These are phyloP conservation scores for Lasioglossum vierecki DNA, from an alignment of 2,888 invertebrate species.

Conservation along the genomic window DNA sequence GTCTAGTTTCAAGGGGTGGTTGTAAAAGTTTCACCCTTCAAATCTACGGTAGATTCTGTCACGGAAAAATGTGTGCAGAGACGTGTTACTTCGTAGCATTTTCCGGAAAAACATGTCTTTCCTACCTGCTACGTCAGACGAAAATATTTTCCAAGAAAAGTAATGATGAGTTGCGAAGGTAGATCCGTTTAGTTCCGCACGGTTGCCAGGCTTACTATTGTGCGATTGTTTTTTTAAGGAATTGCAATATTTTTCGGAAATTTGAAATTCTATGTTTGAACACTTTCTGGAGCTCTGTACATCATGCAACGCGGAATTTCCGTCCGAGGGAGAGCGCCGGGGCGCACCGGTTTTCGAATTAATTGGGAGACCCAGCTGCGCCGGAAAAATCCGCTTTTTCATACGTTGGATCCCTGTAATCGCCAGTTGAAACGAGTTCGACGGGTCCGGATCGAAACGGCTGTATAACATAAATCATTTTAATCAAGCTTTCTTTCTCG, in stretches of 20 bases:
- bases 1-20: not conserved
- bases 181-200: not conserved
- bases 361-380: not conserved
- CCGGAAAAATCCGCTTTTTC: constrained; percentile 29
- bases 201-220: not conserved
- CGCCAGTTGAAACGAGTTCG: constrained; percentile 13
- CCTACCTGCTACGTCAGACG: not conserved
- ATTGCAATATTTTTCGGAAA: not conserved
- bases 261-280: not conserved
- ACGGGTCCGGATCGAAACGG: constrained; percentile 2
- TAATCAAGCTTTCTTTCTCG: constrained; percentile 3
- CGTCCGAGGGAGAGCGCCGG: not conserved
- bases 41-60: not conserved
- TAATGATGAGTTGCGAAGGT: not conserved
- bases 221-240: not conserved
- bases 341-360: not conserved
- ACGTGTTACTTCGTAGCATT: not conserved
- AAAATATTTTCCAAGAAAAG: not conserved
- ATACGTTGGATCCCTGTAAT: not conserved
- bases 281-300: not conserved
- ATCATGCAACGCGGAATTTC: not conserved
- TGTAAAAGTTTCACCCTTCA: not conserved
- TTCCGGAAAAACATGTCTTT: not conserved
- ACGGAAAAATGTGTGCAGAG: not conserved
- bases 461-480: constrained; percentile 13